Evolutionary conservation across 2,113 vertebrate genomes (phyloP).

Genomic region (Amazona guildingii): DNA sequence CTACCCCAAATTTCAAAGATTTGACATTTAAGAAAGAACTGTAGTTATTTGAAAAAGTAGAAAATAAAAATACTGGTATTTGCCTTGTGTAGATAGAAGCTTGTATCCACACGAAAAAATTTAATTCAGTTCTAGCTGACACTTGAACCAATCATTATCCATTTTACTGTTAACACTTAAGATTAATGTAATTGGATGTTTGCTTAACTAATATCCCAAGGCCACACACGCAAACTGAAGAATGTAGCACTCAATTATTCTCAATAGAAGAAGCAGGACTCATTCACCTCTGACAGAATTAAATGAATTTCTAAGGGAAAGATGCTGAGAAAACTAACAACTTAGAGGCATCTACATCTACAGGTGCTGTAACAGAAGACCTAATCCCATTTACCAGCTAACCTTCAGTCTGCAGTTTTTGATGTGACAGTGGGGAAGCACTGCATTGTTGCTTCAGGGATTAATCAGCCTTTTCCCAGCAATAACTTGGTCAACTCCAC

Average conservation of each 20-base stretch:
- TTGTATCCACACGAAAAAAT: neutral
- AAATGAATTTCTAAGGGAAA: neutral
- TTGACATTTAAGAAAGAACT: neutral
- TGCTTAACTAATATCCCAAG: neutral
- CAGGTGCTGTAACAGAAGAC: neutral
- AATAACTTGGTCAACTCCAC: neutral
- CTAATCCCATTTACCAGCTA: neutral
- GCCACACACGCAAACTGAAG: neutral
- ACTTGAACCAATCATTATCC: neutral
- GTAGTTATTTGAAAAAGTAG: neutral
- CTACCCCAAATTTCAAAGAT: neutral
- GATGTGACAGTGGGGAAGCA: neutral
- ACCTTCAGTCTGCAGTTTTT: neutral
- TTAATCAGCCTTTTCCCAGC: constrained; percentile 1
- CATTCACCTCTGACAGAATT: neutral
- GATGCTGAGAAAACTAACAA: neutral
- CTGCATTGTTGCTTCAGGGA: neutral
- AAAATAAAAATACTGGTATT: neutral
- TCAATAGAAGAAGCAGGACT: neutral
- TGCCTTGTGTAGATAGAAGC: neutral
- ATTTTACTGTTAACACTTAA: neutral
- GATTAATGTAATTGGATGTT: neutral
- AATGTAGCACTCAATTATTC: neutral
- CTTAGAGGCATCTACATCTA: neutral
- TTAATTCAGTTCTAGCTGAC: neutral